Evolutionary conservation across 2,113 vertebrate genomes (phyloP).

Genomic region (Indicator indicator): DNA sequence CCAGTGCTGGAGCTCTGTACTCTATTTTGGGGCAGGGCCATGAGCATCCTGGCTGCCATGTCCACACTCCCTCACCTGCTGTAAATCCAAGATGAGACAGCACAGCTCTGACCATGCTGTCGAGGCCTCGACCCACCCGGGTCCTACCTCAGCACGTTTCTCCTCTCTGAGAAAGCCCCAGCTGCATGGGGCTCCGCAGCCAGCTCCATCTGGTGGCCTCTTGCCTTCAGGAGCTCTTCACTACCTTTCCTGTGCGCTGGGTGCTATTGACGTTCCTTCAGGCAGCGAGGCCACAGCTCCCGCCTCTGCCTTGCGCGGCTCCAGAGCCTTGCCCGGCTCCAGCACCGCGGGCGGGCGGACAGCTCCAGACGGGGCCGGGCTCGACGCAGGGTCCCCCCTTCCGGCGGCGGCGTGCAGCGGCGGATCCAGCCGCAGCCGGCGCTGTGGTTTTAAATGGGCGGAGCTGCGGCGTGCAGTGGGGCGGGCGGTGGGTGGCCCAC

Average conservation of each 20-base stretch:
- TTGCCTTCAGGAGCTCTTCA: background rate
- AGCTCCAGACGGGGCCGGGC: constrained; percentile 15
- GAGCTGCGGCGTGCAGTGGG: background rate
- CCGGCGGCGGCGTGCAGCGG: background rate
- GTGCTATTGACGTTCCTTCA: rapidly evolving
- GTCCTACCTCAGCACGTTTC: background rate
- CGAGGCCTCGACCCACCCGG: background rate
- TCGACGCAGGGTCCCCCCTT: background rate
- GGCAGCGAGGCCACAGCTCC: background rate
- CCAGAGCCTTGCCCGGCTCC: constrained; percentile 35
- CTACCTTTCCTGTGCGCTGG: rapidly evolving
- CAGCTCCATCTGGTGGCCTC: background rate
- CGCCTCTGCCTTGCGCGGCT: background rate
- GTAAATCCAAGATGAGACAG: rapidly evolving
- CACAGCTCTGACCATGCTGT: rapidly evolving
- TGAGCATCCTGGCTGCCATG: rapidly evolving
- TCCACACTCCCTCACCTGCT: rapidly evolving
- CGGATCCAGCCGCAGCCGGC: too few species aligned
- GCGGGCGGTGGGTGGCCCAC: background rate
- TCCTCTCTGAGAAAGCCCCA: background rate
- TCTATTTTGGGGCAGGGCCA: rapidly evolving
- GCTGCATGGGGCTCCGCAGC: background rate
- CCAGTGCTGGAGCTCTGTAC: background rate
- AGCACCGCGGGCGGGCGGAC: constrained; percentile 36
- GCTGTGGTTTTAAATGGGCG: constrained; percentile 47